phyloP scores from a whole-genome alignment of 2,113 vertebrate genomes.

The Cavia porcellus region DNA sequence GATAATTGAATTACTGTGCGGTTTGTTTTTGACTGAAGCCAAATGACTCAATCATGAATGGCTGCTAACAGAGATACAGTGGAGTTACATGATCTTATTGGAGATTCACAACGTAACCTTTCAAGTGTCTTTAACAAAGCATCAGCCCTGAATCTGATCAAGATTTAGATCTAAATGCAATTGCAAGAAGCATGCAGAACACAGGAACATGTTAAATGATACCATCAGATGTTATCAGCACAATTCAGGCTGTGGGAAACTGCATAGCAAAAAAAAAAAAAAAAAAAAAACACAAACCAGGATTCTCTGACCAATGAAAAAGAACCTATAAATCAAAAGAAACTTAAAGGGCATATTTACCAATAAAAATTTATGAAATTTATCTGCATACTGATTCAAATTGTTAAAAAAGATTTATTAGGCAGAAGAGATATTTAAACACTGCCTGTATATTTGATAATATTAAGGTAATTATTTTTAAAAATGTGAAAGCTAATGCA shows the following conservation, averaged over 20 bases:
- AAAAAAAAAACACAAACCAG: too few relatives aligned
- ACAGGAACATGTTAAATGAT: background rate
- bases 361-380: background rate
- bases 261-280: background rate
- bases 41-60: background rate
- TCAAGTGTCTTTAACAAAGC: background rate
- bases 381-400: slow-evolving; percentile 46
- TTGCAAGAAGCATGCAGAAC: background rate
- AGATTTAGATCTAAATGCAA: background rate
- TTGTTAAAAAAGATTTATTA: slow-evolving; percentile 39
- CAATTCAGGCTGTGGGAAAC: background rate
- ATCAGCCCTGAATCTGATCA: background rate
- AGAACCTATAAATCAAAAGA: background rate
- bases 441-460: background rate
- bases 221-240: background rate
- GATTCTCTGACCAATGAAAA: background rate
- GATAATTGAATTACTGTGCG: background rate
- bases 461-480: background rate
- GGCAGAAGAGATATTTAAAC: slow-evolving; percentile 27
- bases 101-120: background rate
- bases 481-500: background rate
- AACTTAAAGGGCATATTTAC: background rate
- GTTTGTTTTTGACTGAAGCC: background rate
- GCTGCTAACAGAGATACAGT: background rate
- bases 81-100: background rate